Base-by-base conservation (phyloP, 2,113 vertebrate genomes). In the Dromiciops gliroides region DNA sequence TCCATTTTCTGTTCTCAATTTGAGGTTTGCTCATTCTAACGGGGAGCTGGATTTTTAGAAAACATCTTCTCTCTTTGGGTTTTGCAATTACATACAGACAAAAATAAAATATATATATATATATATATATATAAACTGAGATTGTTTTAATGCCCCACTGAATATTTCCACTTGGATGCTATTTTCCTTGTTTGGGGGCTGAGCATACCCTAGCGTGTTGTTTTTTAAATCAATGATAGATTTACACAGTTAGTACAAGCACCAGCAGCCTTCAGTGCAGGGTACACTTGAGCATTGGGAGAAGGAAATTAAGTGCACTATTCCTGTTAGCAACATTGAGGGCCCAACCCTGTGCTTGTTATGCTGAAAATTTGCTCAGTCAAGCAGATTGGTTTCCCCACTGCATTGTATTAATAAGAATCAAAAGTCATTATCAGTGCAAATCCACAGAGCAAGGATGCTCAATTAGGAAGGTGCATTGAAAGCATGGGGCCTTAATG, bases 201-300 rank as follows among this genome's bases (percentile, higher is more conserved):
- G 95, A 94, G 50, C 89, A 94, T 98, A 95, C 97, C 92, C 96
- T 92, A 89, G 95, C 93, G 96, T 95, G 83, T 95, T 97, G 91
- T 96, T 97, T 97, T 95, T 94, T 96, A 96, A 97, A 98, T 97
- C 96, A 97, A 90, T 96, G 95, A 95, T 83, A 94, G 94, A 95
- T 98, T 97, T 97, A 95, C 96, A 96, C 96, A 96, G 96, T 95
- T 96, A 96, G 91, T 95, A 93, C 53, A 96, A 95, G 95, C 90
- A 49, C 51, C 48, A 90, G 89, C 90, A 95, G 24, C 92, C 90
- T 90, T 51, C 83, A 67, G 50, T 96, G 56, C 47, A 50, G 92
- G 51, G 44, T 89, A 37, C 92, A 95, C 97, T 98, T 98, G 91
- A 97, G 93, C 52, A 94, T 50, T 91, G 91, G 31, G 47, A 96